Evolutionary conservation across 2,888 invertebrate species (phyloP).

Genomic region (Crioceris asparagi): DNA sequence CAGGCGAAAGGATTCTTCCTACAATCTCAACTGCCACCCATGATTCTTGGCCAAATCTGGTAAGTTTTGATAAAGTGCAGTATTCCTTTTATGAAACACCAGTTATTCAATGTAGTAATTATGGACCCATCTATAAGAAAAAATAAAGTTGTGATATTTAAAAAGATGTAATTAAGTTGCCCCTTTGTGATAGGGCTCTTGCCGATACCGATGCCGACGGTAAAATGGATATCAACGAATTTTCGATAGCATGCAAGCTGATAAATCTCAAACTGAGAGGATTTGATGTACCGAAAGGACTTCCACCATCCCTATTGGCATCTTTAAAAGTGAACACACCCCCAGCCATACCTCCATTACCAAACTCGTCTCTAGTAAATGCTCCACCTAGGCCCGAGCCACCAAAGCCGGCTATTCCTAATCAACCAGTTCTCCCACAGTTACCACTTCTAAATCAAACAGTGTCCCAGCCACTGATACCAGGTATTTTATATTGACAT

Average conservation of each 20-base stretch:
- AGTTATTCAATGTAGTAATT: background rate
- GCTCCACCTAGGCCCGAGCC: slow-evolving; percentile 35
- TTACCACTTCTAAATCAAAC: too few species aligned
- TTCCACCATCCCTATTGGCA: slow-evolving; percentile 67
- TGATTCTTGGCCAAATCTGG: slow-evolving; percentile 92
- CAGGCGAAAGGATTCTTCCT: slow-evolving; percentile 91
- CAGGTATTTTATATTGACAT: too few species aligned
- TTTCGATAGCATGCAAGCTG: slow-evolving; percentile 93
- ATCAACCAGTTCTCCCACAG: too few species aligned
- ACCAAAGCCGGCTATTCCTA: slow-evolving; percentile 32
- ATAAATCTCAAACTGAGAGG: slow-evolving; percentile 89
- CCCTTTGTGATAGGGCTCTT: slow-evolving; percentile 59
- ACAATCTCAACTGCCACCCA: slow-evolving; percentile 80
- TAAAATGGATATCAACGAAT: slow-evolving; percentile 90
- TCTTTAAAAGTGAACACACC: slow-evolving; percentile 48
- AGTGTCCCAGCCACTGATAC: too few species aligned
- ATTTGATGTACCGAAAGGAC: slow-evolving; percentile 74
- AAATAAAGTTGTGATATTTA: background rate
- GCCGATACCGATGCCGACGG: slow-evolving; percentile 97
- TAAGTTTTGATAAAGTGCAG: slow-evolving; percentile 38
- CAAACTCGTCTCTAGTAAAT: slow-evolving; percentile 28
- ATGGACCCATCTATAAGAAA: background rate
- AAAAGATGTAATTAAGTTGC: background rate
- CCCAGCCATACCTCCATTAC: slow-evolving; percentile 29
- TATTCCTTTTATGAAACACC: too few species aligned